Evolutionary conservation across 1,140 invertebrate genomes (phyloP), one percentile per base, ranked within the genome.

Genomic region (Nixonia krombeini): DNA sequence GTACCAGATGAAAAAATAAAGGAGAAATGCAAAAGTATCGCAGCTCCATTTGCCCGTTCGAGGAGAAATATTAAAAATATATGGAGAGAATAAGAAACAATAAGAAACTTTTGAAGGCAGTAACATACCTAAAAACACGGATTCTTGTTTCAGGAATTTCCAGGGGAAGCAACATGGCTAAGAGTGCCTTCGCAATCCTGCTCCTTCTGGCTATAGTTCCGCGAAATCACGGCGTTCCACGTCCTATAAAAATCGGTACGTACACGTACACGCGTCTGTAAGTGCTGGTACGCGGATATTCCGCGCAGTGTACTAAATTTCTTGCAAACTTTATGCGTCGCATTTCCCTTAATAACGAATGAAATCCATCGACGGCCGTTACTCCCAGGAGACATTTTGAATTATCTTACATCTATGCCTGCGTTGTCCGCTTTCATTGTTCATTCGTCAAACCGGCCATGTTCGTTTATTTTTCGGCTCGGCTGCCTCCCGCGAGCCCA

Each of bases 241-340:
- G 40, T 25, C 40, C 18, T 2, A 42, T 42, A 18, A 42, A 42
- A 12, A 42, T 42, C 23, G 40, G 40, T 42, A 42, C 18, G 40
- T 42, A 37, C 15, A 37, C n/a, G n/a, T n/a, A n/a, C n/a, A n/a
- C n/a, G n/a, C n/a, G n/a, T n/a, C n/a, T n/a, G n/a, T n/a, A n/a
- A n/a, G n/a, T n/a, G n/a, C n/a, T n/a, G n/a, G n/a, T n/a, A n/a
- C n/a, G n/a, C n/a, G n/a, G n/a, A n/a, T n/a, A n/a, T n/a, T n/a
- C n/a, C n/a, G n/a, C n/a, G n/a, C n/a, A n/a, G n/a, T 29, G 26
- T 29, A 29, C 26, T 29, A 33, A 9, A 13, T 33, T 33, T 33
- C n/a, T 10, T 13, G 10, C 13, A 33, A 33, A 33, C n/a, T 33
- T 33, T 33, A 33, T 33, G 10, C 9, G 31, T 10, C 12, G 31